Base-by-base conservation (phyloP, 2,797 vertebrate genomes). In the Loriculus beryllinus region DNA sequence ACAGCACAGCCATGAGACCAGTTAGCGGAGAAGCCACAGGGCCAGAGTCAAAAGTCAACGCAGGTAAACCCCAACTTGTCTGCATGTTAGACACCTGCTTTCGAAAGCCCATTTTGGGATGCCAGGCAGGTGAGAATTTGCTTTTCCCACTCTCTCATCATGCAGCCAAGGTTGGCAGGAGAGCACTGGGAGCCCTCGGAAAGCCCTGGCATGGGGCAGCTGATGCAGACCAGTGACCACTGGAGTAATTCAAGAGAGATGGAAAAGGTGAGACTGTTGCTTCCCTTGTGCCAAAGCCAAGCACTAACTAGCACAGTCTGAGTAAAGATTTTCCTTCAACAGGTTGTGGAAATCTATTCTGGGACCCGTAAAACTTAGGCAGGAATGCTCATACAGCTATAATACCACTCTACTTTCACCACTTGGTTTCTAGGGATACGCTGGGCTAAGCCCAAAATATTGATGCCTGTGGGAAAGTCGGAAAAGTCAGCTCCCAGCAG, bases 51-150 rank as follows among this genome's bases (percentile, higher is more conserved):
- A 54, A 87, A 89, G 56, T 54, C 51, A 75, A 8, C 0, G 5
- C 48, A 79, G 74, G 67, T 57, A 16, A 67, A 39, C 65, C 6
- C 2, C 69, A 33, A 39, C 23, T 26, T 28, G 4, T 29, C 74
- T 39, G 62, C 17, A 4, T 4, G 26, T 60, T 40, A 77, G 29
- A 49, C 11, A n/a, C 4, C 42, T 16, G 49, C 70, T 81, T 59
- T 17, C 23, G 15, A 65, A 67, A 19, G 13, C 17, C 29, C 2
- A 1, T 11, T 40, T 49, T 35, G 63, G 45, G 26, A 43, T 0
- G 0, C 12, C 54, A 22, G 40, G 25, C 33, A 40, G 42, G 69
- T 0, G 0, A 54, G 51, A 14, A 7, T 31, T 82, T 86, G 68
- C 37, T 82, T 48, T 39, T 62, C 54, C 62, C 43, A 25, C 39